Percentiles rank a stretch among this genome's conserved stretches.
Evolutionary conservation across 2,113 vertebrate genomes (phyloP).

Genomic region (Canis aureus): DNA sequence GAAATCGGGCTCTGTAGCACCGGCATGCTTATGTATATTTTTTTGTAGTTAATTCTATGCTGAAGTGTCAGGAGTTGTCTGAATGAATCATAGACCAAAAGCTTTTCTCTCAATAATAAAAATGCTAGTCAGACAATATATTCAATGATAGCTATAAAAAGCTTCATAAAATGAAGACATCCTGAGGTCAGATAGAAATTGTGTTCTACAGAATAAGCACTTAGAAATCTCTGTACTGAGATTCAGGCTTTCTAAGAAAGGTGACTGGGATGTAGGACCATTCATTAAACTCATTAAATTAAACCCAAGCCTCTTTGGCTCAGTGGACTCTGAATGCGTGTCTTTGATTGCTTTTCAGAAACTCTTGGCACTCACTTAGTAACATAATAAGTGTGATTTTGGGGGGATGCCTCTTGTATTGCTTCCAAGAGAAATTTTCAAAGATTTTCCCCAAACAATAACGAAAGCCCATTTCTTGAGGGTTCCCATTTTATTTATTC

Average conservation of each 20-base stretch:
- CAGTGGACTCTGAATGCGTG: not conserved
- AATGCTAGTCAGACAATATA: conserved; percentile 40
- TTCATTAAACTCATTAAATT: not conserved
- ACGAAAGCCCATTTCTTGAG: conserved; percentile 11
- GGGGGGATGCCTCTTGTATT: not conserved
- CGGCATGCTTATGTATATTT: not conserved
- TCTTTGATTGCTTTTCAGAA: conserved; percentile 44
- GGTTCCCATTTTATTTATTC: not conserved
- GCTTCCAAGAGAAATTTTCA: conserved; percentile 22
- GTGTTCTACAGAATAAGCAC: conserved; percentile 4
- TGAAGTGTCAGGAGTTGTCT: conserved; percentile 8
- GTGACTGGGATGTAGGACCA: not conserved
- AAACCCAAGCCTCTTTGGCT: not conserved
- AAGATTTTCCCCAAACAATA: not conserved
- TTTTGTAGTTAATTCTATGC: not conserved
- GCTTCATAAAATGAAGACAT: conserved; percentile 39
- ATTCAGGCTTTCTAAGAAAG: not conserved
- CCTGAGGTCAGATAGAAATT: conserved; percentile 43
- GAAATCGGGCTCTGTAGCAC: not conserved
- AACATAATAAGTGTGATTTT: conserved; percentile 1
- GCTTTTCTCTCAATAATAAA: conserved; percentile 36
- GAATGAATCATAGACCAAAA: conserved; percentile 40
- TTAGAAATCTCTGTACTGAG: conserved; percentile 14
- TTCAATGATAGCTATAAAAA: conserved; percentile 42
- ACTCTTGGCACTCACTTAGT: not conserved